Conservation (phyloP, 2,888 invertebrate species). For the Rhodophaea formosa region DNA sequence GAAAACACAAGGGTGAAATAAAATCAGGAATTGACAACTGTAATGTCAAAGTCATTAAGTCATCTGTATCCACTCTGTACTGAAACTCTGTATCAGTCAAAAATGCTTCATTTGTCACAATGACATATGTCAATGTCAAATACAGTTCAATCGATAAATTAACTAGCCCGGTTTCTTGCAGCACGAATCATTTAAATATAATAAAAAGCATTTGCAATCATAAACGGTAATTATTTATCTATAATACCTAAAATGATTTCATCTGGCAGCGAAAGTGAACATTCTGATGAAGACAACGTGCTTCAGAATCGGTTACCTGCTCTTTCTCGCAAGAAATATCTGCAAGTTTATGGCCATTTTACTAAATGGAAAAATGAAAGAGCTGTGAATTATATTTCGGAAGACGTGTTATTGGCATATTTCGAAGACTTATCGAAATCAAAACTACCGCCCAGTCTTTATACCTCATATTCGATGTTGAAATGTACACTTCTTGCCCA, state of each 20-base stretch:
- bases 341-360: neutral
- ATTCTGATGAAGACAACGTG: neutral
- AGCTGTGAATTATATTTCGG: neutral
- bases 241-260: neutral
- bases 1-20: no score
- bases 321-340: neutral
- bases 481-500: neutral
- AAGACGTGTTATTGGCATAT: neutral
- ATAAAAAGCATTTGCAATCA: no score
- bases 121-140: no score
- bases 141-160: no score
- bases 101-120: no score
- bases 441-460: neutral
- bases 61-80: no score
- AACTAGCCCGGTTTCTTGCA: no score
- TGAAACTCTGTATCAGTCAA: no score
- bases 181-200: no score
- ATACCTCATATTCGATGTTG: neutral
- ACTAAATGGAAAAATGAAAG: neutral
- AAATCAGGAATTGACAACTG: no score
- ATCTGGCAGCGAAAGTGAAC: neutral
- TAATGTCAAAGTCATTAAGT: no score
- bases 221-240: no score
- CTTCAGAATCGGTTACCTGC: neutral
- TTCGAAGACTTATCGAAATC: neutral